Evolutionary conservation across 2,888 invertebrate species (phyloP), one percentile per base, ranked within the genome.

Genomic region (Dichetophora obliterata): DNA sequence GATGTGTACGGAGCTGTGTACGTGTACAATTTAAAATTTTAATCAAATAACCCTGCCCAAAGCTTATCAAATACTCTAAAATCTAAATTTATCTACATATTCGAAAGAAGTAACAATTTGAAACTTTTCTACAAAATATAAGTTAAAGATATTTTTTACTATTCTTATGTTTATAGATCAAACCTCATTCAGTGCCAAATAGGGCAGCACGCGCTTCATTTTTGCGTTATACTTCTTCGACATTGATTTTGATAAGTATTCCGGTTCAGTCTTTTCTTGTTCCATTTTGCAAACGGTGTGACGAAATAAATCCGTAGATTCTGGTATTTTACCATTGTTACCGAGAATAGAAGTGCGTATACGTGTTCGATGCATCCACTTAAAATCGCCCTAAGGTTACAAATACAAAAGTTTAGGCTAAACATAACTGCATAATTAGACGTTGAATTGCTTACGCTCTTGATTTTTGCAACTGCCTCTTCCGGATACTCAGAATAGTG

Each of bases 101-200:
- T n/a, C n/a, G n/a, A n/a, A n/a, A n/a, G n/a, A n/a, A n/a, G n/a
- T n/a, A n/a, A n/a, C n/a, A n/a, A n/a, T n/a, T n/a, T n/a, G n/a
- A n/a, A n/a, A n/a, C n/a, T n/a, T n/a, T n/a, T n/a, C n/a, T n/a
- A n/a, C n/a, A n/a, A n/a, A n/a, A n/a, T n/a, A n/a, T n/a, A n/a
- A n/a, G n/a, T 31, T 31, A 4, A 31, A 5, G 3, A 34, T 9
- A 63, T 11, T 9, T 2, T 63, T 72, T 5, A 52, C n/a, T n/a
- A n/a, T n/a, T n/a, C n/a, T 6, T 19, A n/a, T 70, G 11, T 43
- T 66, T 65, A n/a, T 3, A 61, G 4, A 59, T 9, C 37, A 43
- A 48, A 95, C 96, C 92, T 99, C 99, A 89, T 99, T 99, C n/a
- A 99, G 91, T 0, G 98, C 98, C 82, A 98, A 90, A 85, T 95